These are phyloP conservation scores for Collichthys lucidus DNA, from an alignment of 2,113 vertebrate species.

Conservation along the genomic window DNA sequence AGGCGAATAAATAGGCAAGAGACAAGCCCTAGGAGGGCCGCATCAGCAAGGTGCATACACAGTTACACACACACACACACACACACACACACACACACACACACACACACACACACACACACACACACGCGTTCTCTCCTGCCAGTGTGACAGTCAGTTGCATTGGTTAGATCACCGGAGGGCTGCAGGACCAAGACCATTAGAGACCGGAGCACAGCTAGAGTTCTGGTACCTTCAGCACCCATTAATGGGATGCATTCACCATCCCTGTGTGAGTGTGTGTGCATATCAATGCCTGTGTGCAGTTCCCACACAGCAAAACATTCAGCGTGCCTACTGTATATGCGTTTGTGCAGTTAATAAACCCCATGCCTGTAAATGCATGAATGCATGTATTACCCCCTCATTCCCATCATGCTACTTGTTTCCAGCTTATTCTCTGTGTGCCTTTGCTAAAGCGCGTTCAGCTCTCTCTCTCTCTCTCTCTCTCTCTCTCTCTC, in stretches of 20 bases:
- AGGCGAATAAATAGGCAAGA: constrained; percentile 41
- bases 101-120: no score
- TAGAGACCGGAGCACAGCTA: constrained; percentile 56
- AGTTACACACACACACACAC: constrained; percentile 11
- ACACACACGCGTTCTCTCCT: background rate
- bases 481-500: no score
- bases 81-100: constrained; percentile 8
- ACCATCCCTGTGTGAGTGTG: background rate
- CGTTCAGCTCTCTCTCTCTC: no score
- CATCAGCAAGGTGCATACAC: constrained; percentile 1
- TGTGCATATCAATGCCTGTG: background rate
- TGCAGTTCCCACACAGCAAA: background rate
- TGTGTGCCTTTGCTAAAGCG: background rate
- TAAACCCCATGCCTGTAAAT: constrained; percentile 31
- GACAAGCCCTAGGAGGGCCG: constrained; percentile 28
- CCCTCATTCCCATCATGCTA: background rate
- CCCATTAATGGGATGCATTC: constrained; percentile 63
- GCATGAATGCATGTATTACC: constrained; percentile 15
- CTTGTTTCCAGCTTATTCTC: constrained; percentile 26
- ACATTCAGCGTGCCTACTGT: background rate
- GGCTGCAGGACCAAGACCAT: constrained; percentile 61
- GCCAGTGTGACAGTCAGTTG: constrained; percentile 55
- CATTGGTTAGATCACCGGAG: constrained; percentile 48
- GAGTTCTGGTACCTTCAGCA: constrained; percentile 48
- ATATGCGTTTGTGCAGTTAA: constrained; percentile 21